Base-by-base conservation (phyloP, 2,888 invertebrate genomes). In the Pseudococcus jackbeardsleyi region DNA sequence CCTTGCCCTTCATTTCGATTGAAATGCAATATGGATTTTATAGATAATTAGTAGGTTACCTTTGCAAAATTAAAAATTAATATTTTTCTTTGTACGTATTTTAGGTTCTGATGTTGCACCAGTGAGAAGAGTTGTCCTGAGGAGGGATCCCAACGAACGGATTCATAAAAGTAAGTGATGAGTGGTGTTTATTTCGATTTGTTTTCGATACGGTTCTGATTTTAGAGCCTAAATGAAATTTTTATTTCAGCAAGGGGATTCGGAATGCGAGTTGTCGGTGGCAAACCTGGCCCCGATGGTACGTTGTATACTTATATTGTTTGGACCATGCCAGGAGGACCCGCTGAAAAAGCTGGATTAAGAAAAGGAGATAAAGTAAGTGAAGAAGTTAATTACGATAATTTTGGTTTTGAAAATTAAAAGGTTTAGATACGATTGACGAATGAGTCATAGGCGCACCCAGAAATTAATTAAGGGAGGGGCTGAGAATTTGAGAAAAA, bases 261-360 rank as follows among this genome's bases (percentile, higher is more conserved):
- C 91, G 98, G 98, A 50, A 97, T 98, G 97, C 94, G 97, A 89
- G 97, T 98, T 42, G 97, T 98, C 82, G 98, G 98, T 22, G 98
- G 98, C 46, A 97, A 97, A 92, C 95, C 95, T 48, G 96, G 96
- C 89, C 93, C 95, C 48, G 96, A 96, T 92, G 97, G 97, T 7
- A 95, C 95, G 59, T 94, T 97, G 90, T 96, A 97, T 92, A 97
- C 97, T 84, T 96, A 96, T 91, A 96, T 97, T 91, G 96, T 97
- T 89, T 97, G 97, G 96, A 97, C 97, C 5, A 96, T 97, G 89
- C 96, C 96, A 15, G 96, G 97, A 79, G 98, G 98, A 48, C 96
- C 97, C 42, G 98, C 98, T 0, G 97, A 97, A 92, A 95, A 96
- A 91, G 96, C 95, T 85, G 97, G 97, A 86, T 93, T 98, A 89